phyloP scores from a whole-genome alignment of 2,113 vertebrate species.

The Myotis brandtii region DNA sequence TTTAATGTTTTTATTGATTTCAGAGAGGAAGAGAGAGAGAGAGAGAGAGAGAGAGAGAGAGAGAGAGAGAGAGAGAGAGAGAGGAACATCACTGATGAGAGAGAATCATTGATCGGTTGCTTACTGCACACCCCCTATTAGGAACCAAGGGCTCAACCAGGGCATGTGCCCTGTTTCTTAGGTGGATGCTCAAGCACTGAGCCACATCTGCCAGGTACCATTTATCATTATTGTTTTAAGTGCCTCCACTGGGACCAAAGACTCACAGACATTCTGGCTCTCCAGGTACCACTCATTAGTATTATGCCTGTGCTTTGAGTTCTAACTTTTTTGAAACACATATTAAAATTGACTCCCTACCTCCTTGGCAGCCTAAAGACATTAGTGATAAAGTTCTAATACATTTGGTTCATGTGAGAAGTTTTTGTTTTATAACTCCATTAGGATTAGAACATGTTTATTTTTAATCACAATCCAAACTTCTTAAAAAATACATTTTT shows the following conservation, averaged over 20 bases:
- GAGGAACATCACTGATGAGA: too few species aligned
- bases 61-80: too few species aligned
- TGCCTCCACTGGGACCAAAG: fast-evolving
- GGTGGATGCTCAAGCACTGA: too few species aligned
- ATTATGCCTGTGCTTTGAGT: neutral
- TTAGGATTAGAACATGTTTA: neutral
- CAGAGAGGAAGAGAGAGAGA: too few species aligned
- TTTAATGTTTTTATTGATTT: too few species aligned
- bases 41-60: too few species aligned
- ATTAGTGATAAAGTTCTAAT: neutral
- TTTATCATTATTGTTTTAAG: neutral
- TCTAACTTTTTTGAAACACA: neutral
- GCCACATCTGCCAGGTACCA: too few species aligned
- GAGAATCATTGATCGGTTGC: too few species aligned
- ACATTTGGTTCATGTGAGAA: neutral
- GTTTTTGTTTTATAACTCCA: neutral
- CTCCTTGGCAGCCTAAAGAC: neutral
- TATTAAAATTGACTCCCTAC: neutral
- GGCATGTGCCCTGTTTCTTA: too few species aligned
- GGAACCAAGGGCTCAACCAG: too few species aligned
- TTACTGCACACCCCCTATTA: too few species aligned
- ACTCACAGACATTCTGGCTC: neutral
- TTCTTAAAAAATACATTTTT: conserved; percentile 18
- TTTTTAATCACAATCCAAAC: neutral
- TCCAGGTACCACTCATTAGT: neutral